Conservation (phyloP, 2,113 vertebrate genomes). For the Syngnathus typhle region DNA sequence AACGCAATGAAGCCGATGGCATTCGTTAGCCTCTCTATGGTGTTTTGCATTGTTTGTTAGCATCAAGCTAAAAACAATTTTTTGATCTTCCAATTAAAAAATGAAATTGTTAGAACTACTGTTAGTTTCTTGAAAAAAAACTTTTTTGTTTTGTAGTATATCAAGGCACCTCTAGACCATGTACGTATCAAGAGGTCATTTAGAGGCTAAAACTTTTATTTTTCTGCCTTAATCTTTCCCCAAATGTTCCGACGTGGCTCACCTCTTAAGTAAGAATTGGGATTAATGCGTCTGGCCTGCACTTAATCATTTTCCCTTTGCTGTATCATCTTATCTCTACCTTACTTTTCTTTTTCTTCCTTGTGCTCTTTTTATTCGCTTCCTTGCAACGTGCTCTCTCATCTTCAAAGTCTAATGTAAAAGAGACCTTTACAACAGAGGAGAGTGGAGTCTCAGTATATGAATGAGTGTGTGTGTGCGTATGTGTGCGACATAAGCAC, state of each 20-base stretch:
- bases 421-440: slow-evolving; percentile 33
- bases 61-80: too few relatives aligned
- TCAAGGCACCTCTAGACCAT: too few relatives aligned
- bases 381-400: neutral
- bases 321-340: neutral
- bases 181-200: neutral
- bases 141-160: too few relatives aligned
- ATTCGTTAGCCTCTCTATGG: too few relatives aligned
- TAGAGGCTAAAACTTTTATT: neutral
- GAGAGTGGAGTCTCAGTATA: neutral
- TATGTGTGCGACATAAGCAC: slow-evolving; percentile 2
- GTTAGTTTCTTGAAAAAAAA: too few relatives aligned
- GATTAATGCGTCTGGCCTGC: slow-evolving; percentile 3
- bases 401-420: slow-evolving; percentile 33
- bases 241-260: neutral
- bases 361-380: neutral
- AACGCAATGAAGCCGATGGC: too few relatives aligned
- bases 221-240: neutral
- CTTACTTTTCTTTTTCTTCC: neutral
- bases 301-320: neutral
- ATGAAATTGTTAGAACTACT: too few relatives aligned
- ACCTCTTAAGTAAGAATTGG: neutral
- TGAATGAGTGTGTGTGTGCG: slow-evolving; percentile 4
- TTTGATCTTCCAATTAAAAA: too few relatives aligned
- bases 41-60: too few relatives aligned